A percentile compares a stretch with the other conserved stretches of the same genome.
Evolutionary conservation across 2,888 invertebrate species (phyloP).

Genomic region (Galeopsomyia nigrocyanea): DNA sequence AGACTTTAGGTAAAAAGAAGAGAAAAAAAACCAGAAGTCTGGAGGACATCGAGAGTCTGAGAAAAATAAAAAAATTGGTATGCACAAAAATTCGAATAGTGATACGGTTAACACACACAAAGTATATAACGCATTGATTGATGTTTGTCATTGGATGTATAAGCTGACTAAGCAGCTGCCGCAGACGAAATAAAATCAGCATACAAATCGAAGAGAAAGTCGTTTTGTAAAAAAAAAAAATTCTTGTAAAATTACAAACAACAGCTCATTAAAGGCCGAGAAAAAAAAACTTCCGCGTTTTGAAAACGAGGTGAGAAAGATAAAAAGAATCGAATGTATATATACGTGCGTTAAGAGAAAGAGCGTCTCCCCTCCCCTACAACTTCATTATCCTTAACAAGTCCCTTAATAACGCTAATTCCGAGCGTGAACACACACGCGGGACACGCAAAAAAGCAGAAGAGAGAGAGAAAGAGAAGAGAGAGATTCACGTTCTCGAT

Average conservation of each 20-base stretch:
- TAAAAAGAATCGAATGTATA: constrained; percentile 19
- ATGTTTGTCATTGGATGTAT: no score
- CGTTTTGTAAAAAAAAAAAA: constrained; percentile 1
- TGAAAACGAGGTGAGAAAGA: not conserved
- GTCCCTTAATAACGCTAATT: constrained; percentile 51
- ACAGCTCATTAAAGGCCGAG: constrained; percentile 35
- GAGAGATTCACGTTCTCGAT: constrained; percentile 7
- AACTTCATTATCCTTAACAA: constrained; percentile 50
- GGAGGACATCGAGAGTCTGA: no score
- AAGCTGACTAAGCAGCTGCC: no score
- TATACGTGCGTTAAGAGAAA: constrained; percentile 8
- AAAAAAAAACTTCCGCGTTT: not conserved
- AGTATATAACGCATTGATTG: no score
- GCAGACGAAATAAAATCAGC: no score
- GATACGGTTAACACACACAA: no score
- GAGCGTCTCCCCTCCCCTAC: constrained; percentile 19
- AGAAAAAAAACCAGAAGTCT: no score
- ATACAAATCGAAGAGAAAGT: no score
- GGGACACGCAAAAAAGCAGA: constrained; percentile 50
- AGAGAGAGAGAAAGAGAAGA: constrained; percentile 43
- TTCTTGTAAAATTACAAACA: constrained; percentile 40
- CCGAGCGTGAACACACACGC: constrained; percentile 50
- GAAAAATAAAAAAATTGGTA: no score
- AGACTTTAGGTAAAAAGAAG: no score
- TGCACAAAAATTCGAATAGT: no score